Percentiles rank a stretch among this genome's conserved stretches.
Evolutionary conservation across 2,888 invertebrate genomes (phyloP).

Genomic region (Gryllus longicercus): DNA sequence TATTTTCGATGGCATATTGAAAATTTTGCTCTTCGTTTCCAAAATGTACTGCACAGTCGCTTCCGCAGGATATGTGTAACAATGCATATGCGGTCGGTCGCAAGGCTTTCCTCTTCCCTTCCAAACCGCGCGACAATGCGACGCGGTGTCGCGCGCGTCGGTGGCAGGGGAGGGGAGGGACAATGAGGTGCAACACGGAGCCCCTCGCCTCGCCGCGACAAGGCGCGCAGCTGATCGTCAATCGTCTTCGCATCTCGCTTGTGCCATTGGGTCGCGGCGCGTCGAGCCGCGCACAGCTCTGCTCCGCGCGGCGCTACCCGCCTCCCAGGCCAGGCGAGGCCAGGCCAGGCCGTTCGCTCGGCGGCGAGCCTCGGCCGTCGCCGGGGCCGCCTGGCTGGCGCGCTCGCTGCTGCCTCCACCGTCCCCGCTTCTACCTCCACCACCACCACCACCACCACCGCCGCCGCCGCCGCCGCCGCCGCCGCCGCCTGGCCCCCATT

Average conservation of each 20-base stretch:
- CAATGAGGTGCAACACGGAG: too few species aligned
- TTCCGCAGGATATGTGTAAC: too few species aligned
- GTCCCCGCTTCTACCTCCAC: not conserved
- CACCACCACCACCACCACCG: too few species aligned
- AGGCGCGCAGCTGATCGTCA: constrained; percentile 26
- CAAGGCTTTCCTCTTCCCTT: not conserved
- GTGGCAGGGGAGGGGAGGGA: too few species aligned
- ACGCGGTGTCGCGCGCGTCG: too few species aligned
- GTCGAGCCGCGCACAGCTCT: too few species aligned
- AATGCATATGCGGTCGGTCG: too few species aligned
- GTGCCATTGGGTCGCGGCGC: too few species aligned
- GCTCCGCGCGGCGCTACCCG: not conserved
- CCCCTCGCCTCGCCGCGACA: too few species aligned
- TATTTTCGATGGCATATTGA: too few species aligned
- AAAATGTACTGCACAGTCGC: too few species aligned
- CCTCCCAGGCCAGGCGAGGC: not conserved
- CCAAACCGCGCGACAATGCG: constrained; percentile 23
- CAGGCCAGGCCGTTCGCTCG: not conserved
- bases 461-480: not conserved
- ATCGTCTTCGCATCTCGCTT: constrained; percentile 18
- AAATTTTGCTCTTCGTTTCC: too few species aligned
- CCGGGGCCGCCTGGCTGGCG: not conserved
- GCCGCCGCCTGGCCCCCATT: constrained; percentile 4
- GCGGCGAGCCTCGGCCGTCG: not conserved
- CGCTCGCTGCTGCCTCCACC: not conserved